These are phyloP conservation scores for Amphiprion clarkii DNA, from an alignment of 2,797 vertebrate species.

Conservation along the genomic window DNA sequence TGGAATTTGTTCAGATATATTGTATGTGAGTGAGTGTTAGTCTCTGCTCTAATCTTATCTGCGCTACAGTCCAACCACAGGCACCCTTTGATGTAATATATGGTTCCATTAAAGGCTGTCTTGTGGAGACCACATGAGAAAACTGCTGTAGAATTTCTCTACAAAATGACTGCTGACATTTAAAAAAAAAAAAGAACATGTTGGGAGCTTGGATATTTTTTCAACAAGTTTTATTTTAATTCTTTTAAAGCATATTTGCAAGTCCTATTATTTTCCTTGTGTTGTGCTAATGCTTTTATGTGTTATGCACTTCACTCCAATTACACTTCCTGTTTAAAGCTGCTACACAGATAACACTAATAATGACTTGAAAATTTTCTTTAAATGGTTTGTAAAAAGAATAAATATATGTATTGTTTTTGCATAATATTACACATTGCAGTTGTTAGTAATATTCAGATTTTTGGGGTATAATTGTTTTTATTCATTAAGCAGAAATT, in stretches of 20 bases:
- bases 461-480: no score
- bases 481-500: no score
- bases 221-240: not conserved
- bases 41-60: constrained; percentile 47
- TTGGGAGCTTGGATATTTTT: no score
- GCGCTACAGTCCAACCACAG: constrained; percentile 17
- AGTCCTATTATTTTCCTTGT: not conserved
- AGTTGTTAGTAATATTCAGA: no score
- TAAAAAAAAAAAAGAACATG: not conserved
- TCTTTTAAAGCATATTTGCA: not conserved
- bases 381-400: no score
- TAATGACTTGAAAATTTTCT: no score
- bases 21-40: constrained; percentile 13
- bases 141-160: not conserved
- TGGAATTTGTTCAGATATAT: constrained; percentile 25
- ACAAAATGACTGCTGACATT: not conserved
- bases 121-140: not conserved
- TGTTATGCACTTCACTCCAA: not conserved
- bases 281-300: not conserved
- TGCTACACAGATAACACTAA: no score
- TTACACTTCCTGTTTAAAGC: not conserved
- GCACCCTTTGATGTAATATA: constrained; percentile 53
- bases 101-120: constrained; percentile 29
- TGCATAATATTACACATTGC: no score
- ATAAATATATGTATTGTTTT: no score